Evolutionary conservation across 2,888 invertebrate genomes (phyloP).

Genomic region (Lucinisca nassula): DNA sequence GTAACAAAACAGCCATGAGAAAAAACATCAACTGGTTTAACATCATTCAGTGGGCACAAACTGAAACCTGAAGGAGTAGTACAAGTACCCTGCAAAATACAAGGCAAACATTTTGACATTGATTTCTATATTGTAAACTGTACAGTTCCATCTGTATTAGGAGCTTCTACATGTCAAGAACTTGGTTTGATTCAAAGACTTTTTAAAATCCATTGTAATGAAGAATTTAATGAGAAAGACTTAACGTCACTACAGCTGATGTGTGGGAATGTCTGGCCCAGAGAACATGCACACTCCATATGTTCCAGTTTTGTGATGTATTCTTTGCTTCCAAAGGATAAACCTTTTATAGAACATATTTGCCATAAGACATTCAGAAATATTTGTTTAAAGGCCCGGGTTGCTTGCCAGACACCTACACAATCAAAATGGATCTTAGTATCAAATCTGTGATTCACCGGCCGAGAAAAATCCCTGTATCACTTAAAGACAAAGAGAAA

Average conservation of each 20-base stretch:
- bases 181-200: slow-evolving; percentile 19
- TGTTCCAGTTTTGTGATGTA: no score
- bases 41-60: slow-evolving; percentile 35
- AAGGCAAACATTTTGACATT: slow-evolving; percentile 11
- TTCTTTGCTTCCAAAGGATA: no score
- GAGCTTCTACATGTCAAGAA: slow-evolving; percentile 23
- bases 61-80: not conserved
- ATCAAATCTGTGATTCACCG: slow-evolving; percentile 64
- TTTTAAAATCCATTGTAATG: no score
- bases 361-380: no score
- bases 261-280: no score
- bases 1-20: not conserved
- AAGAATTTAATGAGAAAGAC: no score
- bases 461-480: slow-evolving; percentile 60
- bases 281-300: no score
- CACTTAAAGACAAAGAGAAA: slow-evolving; percentile 54
- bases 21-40: not conserved
- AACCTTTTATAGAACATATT: no score
- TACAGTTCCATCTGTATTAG: slow-evolving; percentile 22
- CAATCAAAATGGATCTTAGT: no score
- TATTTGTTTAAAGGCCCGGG: no score
- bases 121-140: slow-evolving; percentile 38
- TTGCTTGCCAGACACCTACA: no score
- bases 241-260: no score
- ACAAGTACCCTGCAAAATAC: not conserved